Conservation (phyloP, 2,797 vertebrate genomes). For the Tragopan temminckii region DNA sequence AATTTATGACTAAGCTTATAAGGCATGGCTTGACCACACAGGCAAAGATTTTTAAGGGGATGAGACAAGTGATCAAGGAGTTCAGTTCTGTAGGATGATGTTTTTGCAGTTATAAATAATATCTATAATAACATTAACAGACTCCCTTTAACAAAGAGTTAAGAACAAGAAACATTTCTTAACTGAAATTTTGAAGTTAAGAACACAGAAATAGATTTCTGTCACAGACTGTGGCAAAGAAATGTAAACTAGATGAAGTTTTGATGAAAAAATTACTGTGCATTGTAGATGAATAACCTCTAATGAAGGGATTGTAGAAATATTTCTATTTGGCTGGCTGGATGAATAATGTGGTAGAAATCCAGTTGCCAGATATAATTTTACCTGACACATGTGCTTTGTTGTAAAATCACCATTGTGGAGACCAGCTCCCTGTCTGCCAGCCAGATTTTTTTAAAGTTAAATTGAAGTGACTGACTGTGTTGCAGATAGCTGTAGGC, state of each 20-base stretch:
- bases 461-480: slow-evolving; percentile 69
- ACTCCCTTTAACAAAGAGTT: not conserved
- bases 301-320: slow-evolving; percentile 12
- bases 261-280: not conserved
- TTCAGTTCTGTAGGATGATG: not conserved
- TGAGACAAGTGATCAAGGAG: not conserved
- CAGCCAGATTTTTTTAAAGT: slow-evolving; percentile 63
- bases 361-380: slow-evolving; percentile 48
- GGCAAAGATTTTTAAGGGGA: not conserved
- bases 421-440: slow-evolving; percentile 45
- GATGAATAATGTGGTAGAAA: slow-evolving; percentile 26
- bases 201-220: not conserved
- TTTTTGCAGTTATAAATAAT: not conserved
- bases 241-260: not conserved
- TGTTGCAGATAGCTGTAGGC: slow-evolving; percentile 46
- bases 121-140: not conserved
- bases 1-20: not conserved
- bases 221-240: not conserved
- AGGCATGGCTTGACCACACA: not conserved
- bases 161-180: not conserved
- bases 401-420: slow-evolving; percentile 47
- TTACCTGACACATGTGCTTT: slow-evolving; percentile 57
- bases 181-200: not conserved
- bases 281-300: slow-evolving; percentile 1
- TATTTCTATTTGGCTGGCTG: slow-evolving; percentile 23